Evolutionary conservation across 1,140 invertebrate species (phyloP).

Genomic region (Brachionus angularis): DNA sequence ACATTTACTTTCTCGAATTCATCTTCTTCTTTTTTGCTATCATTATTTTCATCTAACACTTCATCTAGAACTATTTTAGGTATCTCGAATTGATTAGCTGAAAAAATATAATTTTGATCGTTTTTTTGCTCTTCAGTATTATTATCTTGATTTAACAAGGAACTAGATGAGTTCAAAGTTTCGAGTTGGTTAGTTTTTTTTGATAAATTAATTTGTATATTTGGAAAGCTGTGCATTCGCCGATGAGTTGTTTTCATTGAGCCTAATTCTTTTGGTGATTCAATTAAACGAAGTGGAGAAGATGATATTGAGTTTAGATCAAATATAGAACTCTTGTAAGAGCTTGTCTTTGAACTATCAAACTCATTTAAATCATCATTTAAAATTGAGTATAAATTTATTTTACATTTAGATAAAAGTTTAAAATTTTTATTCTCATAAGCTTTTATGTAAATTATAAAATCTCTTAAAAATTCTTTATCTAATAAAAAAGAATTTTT

Average conservation of each 20-base stretch:
- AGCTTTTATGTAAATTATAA: slow-evolving; percentile 16
- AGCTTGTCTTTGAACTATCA: neutral
- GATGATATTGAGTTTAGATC: neutral
- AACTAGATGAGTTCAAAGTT: neutral
- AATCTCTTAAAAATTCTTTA: neutral
- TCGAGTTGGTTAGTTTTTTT: neutral
- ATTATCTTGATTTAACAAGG: too few relatives aligned
- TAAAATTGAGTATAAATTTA: neutral
- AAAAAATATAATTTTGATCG: neutral
- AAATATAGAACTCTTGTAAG: neutral
- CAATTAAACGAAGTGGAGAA: neutral
- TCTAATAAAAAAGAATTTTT: slow-evolving; percentile 15
- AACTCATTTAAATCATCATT: neutral
- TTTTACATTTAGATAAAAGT: neutral
- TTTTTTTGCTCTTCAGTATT: too few relatives aligned
- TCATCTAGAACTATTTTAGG: neutral
- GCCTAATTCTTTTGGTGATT: neutral
- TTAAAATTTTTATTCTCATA: slow-evolving; percentile 8
- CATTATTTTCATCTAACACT: too few relatives aligned
- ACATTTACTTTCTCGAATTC: neutral
- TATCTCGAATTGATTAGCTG: neutral
- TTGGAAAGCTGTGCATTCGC: slow-evolving; percentile 15
- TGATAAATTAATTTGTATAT: neutral
- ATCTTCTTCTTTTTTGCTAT: neutral
- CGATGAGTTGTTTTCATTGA: neutral